phyloP scores from a whole-genome alignment of 1,140 invertebrate species.

The Lucilia sericata region DNA sequence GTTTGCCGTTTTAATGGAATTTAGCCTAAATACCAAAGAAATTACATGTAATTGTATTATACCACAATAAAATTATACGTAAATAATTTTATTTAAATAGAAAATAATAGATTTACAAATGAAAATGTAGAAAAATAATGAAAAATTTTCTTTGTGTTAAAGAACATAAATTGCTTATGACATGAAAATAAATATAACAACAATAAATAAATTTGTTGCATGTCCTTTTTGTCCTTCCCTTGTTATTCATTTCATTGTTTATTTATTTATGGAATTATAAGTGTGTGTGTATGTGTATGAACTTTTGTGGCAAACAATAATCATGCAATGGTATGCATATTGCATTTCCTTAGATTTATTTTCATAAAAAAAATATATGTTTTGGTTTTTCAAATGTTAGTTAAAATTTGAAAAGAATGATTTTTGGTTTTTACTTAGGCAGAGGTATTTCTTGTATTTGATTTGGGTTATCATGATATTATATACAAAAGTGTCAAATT shows the following conservation, averaged over 20 bases:
- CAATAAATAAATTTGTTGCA: constrained; percentile 36
- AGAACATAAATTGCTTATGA: constrained; percentile 33
- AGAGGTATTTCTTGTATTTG: too few relatives aligned
- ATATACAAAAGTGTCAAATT: too few relatives aligned
- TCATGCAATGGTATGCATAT: constrained; percentile 37
- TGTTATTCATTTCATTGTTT: background rate
- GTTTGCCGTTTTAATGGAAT: constrained; percentile 32
- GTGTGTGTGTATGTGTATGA: background rate
- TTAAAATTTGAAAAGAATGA: background rate
- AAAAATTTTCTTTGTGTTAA: constrained; percentile 6
- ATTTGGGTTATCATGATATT: too few relatives aligned
- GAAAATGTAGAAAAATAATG: background rate
- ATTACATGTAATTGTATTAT: constrained; percentile 32
- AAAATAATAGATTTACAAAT: background rate
- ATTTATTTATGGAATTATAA: background rate
- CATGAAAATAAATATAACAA: constrained; percentile 29
- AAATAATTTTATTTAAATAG: background rate
- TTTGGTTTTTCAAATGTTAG: background rate
- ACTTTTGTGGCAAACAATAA: background rate
- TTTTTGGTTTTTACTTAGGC: too few relatives aligned
- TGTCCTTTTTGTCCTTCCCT: background rate
- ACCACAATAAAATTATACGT: background rate
- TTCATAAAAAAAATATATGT: background rate
- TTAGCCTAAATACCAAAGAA: constrained; percentile 42
- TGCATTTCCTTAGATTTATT: constrained; percentile 27